Base-by-base conservation (phyloP, 2,888 invertebrate species). In the Pteria penguin region DNA sequence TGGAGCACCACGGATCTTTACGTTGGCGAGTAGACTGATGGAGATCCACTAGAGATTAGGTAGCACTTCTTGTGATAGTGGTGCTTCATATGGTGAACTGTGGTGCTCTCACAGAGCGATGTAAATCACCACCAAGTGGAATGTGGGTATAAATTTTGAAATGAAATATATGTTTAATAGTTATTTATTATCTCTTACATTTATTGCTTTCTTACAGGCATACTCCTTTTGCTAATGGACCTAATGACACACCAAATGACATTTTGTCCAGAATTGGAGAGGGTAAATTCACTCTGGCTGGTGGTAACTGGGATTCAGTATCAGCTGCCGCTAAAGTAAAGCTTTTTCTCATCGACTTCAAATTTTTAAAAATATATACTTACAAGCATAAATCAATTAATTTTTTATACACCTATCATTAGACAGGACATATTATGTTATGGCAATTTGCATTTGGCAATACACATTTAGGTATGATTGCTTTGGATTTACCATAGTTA, bases 261-360 rank as follows among this genome's bases (percentile, higher is more conserved):
- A 99, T 99, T 91, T 94, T 99, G 80, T 95, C 96, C 72, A 95
- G 98, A 83, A 98, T 99, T 81, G 97, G 97, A 77, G 96, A 97
- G 58, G 98, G 98, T 71, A 95, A 95, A 91, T 95, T 98, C 79
- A 85, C 89, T 60, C 85, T 93, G 77, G 85, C 87, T 55, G 92
- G 92, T 14, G 96, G 96, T 3, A 94, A 95, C 83, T 98, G 98
- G 98, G 94, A 94, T 33, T 93, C 94, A 78, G 95, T 99, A 75
- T 97, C 98, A 0, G 91, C 93, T 29, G 95, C 95, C 82, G 98
- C 97, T 0, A 97, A 94, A 92, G 94, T 94, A 87, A 79, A 79
- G 58, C n/a, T 18, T 4, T 62, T 29, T 31, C 24, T 31, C 14
- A 32, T 68, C 11, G 2, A 33, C 45, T n/a, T n/a, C n/a, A n/a